phyloP scores from a whole-genome alignment of 1,140 invertebrate species.

The Sitophilus oryzae region DNA sequence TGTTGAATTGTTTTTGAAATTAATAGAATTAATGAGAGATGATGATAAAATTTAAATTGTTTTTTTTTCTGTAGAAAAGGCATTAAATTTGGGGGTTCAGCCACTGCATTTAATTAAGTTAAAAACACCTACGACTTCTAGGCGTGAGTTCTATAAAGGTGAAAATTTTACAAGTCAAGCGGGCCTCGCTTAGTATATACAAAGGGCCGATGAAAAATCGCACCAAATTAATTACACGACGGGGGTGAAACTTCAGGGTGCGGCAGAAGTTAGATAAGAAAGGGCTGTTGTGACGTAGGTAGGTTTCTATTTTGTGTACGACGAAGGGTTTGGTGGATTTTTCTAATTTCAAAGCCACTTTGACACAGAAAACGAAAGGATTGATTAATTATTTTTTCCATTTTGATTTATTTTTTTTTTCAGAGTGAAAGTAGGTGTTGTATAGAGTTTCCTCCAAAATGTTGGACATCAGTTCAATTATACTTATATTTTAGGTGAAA shows the following conservation, averaged over 20 bases:
- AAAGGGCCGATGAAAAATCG: background rate
- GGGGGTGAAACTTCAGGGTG: background rate
- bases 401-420: no score
- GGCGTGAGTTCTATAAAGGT: no score
- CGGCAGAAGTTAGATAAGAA: slow-evolving; percentile 4
- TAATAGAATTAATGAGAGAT: background rate
- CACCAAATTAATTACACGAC: background rate
- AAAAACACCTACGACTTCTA: background rate
- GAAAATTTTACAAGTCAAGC: slow-evolving; percentile 2
- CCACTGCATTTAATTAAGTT: slow-evolving; percentile 1
- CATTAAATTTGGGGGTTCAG: background rate
- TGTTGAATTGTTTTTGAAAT: background rate
- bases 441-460: no score
- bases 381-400: slow-evolving; percentile 3
- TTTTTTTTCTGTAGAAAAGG: background rate
- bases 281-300: slow-evolving; percentile 1
- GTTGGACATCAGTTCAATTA: no score
- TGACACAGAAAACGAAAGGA: background rate
- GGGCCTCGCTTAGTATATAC: background rate
- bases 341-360: slow-evolving; percentile 4
- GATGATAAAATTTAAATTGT: background rate
- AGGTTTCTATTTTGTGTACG: slow-evolving; percentile 3
- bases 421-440: no score
- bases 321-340: background rate
- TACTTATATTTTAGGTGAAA: no score